Evolutionary conservation across 2,888 invertebrate species (phyloP).

Genomic region (Thera britannica): DNA sequence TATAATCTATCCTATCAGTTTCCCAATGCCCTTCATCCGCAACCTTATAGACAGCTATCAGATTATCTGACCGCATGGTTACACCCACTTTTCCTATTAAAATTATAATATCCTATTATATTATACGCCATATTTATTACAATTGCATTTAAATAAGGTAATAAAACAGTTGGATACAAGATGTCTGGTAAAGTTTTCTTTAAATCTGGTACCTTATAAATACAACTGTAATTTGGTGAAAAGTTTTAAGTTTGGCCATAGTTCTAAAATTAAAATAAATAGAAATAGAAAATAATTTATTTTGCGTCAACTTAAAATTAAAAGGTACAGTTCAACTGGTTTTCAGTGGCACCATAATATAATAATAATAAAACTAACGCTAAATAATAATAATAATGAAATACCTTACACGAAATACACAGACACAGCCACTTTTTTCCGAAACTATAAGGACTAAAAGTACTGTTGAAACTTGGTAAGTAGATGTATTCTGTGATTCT

Average conservation of each 20-base stretch:
- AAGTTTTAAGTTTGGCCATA: not conserved
- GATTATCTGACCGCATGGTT: constrained; percentile 47
- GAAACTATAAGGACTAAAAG: no score
- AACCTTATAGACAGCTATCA: constrained; percentile 56
- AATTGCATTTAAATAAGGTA: constrained; percentile 3
- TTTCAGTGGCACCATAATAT: no score
- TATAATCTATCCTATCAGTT: constrained; percentile 32
- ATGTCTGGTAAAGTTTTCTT: not conserved
- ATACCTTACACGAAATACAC: no score
- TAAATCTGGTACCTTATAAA: not conserved
- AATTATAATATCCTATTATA: not conserved
- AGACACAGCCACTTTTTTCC: no score
- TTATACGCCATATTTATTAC: constrained; percentile 10
- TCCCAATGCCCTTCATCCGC: constrained; percentile 50
- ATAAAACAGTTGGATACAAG: not conserved
- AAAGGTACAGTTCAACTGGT: no score
- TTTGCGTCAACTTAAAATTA: no score
- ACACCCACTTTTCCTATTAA: constrained; percentile 47
- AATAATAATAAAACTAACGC: no score
- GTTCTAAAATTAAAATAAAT: no score
- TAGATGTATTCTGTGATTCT: no score
- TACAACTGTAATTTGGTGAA: not conserved
- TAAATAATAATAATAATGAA: no score
- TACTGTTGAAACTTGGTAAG: no score
- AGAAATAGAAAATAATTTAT: no score